phyloP scores from a whole-genome alignment of 2,888 invertebrate species.

The Petrolisthes cinctipes region DNA sequence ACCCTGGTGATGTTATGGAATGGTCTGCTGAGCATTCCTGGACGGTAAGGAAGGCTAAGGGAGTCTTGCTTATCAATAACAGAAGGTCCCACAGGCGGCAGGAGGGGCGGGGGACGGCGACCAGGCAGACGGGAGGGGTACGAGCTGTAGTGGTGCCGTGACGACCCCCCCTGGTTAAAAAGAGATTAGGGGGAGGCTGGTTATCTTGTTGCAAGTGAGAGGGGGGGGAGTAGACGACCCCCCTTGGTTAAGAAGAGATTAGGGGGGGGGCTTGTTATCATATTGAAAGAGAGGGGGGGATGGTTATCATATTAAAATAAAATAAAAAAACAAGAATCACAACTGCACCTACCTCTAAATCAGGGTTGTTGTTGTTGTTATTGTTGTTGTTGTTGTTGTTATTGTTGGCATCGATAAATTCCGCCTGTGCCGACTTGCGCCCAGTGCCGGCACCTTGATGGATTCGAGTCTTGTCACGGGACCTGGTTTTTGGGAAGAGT shows the following conservation, averaged over 20 bases:
- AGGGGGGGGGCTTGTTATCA: not conserved
- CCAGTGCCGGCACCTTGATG: not conserved
- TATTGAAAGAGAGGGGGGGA: not conserved
- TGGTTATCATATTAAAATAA: no score
- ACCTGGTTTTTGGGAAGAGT: not conserved
- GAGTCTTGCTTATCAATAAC: not conserved
- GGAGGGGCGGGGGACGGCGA: not conserved
- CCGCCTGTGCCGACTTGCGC: not conserved
- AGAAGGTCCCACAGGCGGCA: not conserved
- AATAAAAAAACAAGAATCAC: no score
- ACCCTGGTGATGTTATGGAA: not conserved
- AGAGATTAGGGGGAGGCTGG: not conserved
- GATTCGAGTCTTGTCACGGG: not conserved
- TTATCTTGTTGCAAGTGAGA: not conserved
- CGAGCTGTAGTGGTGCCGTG: constrained; percentile 11
- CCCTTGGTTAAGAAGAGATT: not conserved
- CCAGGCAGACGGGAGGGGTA: not conserved
- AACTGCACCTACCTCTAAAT: no score
- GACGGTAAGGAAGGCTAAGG: not conserved
- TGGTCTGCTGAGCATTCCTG: not conserved
- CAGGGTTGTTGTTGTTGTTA: no score
- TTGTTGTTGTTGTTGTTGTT: no score
- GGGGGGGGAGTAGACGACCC: not conserved
- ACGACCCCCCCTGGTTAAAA: not conserved
- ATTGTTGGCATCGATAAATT: not conserved